phyloP scores from a whole-genome alignment of 1,140 invertebrate species.

The silkworm (Bombyx mori) region DNA sequence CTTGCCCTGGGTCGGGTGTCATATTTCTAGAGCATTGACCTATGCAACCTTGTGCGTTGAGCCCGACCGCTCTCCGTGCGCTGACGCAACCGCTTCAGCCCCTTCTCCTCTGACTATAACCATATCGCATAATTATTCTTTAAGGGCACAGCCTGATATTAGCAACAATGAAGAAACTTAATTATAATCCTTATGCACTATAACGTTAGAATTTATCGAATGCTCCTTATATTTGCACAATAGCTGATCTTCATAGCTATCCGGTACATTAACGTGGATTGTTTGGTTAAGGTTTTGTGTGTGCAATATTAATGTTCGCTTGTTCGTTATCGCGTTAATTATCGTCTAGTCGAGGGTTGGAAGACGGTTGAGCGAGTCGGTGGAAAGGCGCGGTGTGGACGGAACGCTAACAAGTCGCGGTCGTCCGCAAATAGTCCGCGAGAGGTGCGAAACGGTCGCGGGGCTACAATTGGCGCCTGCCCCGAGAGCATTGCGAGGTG shows the following conservation, averaged over 20 bases:
- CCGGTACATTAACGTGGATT: too few relatives aligned
- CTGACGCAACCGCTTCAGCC: slow-evolving; percentile 61
- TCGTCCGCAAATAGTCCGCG: slow-evolving; percentile 55
- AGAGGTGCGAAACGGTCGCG: slow-evolving; percentile 59
- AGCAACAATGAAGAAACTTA: too few relatives aligned
- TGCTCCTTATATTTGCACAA: too few relatives aligned
- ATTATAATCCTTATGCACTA: too few relatives aligned
- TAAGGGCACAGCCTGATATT: slow-evolving; percentile 36
- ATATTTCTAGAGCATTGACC: slow-evolving; percentile 70
- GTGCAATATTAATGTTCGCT: too few relatives aligned
- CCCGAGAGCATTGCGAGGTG: slow-evolving; percentile 59
- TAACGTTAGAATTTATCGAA: too few relatives aligned
- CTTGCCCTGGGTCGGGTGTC: slow-evolving; percentile 54
- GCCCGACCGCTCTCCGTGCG: slow-evolving; percentile 58
- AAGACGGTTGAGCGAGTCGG: slow-evolving; percentile 21
- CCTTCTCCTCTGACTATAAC: slow-evolving; percentile 51
- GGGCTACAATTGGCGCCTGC: slow-evolving; percentile 56
- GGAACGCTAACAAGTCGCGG: slow-evolving; percentile 39
- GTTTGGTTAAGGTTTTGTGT: too few relatives aligned
- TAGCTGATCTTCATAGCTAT: too few relatives aligned
- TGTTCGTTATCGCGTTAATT: slow-evolving; percentile 24
- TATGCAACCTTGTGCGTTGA: slow-evolving; percentile 69
- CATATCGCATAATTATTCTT: slow-evolving; percentile 59
- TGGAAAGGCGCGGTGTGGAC: slow-evolving; percentile 15
- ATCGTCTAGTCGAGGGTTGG: slow-evolving; percentile 13